Percentiles rank a stretch among this genome's conserved stretches.
Conservation (phyloP, 2,113 vertebrate genomes). For the Oncorhynchus gorbuscha region DNA sequence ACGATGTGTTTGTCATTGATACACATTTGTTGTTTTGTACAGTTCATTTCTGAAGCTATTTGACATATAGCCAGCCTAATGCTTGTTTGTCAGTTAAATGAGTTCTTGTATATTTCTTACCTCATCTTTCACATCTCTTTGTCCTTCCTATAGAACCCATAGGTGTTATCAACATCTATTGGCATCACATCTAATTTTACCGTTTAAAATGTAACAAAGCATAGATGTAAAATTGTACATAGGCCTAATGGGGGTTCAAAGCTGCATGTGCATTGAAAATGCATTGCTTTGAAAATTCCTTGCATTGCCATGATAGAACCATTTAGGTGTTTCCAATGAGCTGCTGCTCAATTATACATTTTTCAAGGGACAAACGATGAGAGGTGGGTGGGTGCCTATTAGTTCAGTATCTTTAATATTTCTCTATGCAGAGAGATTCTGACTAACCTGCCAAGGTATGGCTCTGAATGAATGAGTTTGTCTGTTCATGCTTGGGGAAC, state of each 20-base stretch:
- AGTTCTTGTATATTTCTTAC: background rate
- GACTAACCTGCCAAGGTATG: background rate
- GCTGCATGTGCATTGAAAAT: background rate
- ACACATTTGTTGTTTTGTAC: background rate
- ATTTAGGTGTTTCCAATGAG: background rate
- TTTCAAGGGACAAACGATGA: background rate
- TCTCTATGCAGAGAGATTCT: background rate
- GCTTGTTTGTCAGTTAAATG: background rate
- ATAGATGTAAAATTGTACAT: background rate
- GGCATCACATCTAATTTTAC: background rate
- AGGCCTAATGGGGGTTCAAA: background rate
- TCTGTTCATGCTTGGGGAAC: background rate
- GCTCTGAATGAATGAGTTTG: background rate
- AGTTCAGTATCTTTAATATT: background rate
- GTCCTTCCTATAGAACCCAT: background rate
- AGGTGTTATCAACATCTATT: background rate
- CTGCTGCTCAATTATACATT: background rate
- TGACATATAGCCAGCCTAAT: background rate
- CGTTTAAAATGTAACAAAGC: background rate
- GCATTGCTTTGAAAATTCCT: background rate
- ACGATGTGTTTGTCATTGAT: conserved; percentile 23
- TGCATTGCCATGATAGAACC: background rate
- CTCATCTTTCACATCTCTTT: background rate
- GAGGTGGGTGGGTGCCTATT: background rate
- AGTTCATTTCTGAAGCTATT: background rate